Percentiles rank a stretch among this genome's conserved stretches.
Conservation (phyloP, 2,797 vertebrate species). For the Onychomys leucogaster region DNA sequence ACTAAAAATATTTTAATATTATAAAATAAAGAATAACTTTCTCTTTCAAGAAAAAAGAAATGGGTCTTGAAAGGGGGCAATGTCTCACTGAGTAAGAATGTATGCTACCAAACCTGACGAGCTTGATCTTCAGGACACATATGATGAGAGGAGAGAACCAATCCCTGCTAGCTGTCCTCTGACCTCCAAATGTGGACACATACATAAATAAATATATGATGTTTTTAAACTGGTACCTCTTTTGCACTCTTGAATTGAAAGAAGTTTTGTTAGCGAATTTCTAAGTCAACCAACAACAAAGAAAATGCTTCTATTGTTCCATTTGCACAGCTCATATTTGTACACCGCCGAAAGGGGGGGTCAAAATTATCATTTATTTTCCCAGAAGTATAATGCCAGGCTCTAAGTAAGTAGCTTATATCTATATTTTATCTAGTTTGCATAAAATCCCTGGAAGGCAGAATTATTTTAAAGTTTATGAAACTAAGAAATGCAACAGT, state of each 20-base stretch:
- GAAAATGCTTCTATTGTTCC: not conserved
- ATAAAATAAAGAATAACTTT: not conserved
- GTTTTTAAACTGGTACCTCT: not conserved
- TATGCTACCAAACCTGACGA: not conserved
- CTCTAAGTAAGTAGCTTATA: not conserved
- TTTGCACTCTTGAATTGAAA: conserved; percentile 27
- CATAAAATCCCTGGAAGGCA: not conserved
- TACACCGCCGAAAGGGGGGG: not conserved
- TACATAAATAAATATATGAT: not conserved
- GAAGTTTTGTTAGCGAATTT: not conserved
- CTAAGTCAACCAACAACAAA: conserved; percentile 21
- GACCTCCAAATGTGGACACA: not conserved
- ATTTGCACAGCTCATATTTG: conserved; percentile 2
- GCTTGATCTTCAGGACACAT: not conserved
- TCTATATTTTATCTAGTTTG: not conserved
- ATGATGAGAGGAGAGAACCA: not conserved
- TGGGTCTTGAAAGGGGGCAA: rapidly evolving
- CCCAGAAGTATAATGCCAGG: not conserved
- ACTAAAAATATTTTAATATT: not conserved
- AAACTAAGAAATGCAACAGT: not conserved
- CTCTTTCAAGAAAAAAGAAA: not conserved
- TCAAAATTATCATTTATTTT: not conserved
- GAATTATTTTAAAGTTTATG: not conserved
- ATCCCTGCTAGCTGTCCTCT: too few relatives aligned
- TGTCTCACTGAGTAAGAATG: not conserved